Conservation (phyloP, 2,888 invertebrate species). For the Pherbina coryleti region DNA sequence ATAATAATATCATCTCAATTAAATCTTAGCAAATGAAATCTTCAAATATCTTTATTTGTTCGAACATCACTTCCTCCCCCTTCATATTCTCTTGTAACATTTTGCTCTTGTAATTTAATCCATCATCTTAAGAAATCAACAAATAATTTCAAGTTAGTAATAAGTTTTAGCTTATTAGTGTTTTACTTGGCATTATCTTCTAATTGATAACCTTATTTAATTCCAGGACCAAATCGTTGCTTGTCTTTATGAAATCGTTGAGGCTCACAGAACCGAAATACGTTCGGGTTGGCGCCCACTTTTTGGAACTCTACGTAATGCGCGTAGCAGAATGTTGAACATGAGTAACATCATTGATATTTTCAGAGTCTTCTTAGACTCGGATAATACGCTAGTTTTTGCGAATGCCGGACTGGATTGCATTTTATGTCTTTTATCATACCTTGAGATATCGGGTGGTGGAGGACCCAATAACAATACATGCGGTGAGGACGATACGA, state of each 20-base stretch:
- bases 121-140: no score
- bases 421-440: slow-evolving; percentile 86
- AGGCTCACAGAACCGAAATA: slow-evolving; percentile 92
- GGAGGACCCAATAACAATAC: slow-evolving; percentile 78
- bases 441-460: slow-evolving; percentile 69
- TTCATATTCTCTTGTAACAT: no score
- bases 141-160: no score
- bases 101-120: no score
- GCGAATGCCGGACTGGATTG: slow-evolving; percentile 95
- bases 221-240: slow-evolving; percentile 89
- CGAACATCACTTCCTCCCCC: no score
- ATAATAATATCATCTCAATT: no score
- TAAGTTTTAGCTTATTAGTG: no score
- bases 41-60: no score
- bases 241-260: slow-evolving; percentile 95
- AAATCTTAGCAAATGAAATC: no score
- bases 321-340: slow-evolving; percentile 76
- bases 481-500: slow-evolving; percentile 71
- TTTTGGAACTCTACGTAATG: slow-evolving; percentile 92
- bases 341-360: slow-evolving; percentile 85
- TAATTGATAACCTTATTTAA: no score
- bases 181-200: no score
- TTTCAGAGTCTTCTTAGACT: slow-evolving; percentile 92
- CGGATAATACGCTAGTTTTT: slow-evolving; percentile 93
- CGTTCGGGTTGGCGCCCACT: slow-evolving; percentile 96